Base-by-base conservation (phyloP, 2,888 invertebrate species). In the Eristalis intricaria region DNA sequence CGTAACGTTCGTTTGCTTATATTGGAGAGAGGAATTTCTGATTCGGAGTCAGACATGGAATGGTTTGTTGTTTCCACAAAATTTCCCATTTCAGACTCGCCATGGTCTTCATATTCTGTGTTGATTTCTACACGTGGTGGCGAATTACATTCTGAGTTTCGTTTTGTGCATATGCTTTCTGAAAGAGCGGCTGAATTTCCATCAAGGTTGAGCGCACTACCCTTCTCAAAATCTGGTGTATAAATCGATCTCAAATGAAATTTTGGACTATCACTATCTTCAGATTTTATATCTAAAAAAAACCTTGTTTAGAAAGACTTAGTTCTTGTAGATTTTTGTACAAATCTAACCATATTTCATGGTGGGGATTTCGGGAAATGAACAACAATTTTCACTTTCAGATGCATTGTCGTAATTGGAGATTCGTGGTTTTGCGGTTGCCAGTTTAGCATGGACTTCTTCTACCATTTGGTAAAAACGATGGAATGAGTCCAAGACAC, bases 391-490 rank as follows among this genome's bases (percentile, higher is more conserved):
- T 2, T 26, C 60, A 60, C 23, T 23, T 5, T 60, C 26, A 13
- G 60, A 60, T 13, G 50, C 50, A 8, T 50, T 50, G 26, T 58
- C 65, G 5, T 29, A 7, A 11, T 64, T 11, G 1, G 38, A 63
- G 40, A 1, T 19, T 26, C n/a, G n/a, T n/a, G n/a, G n/a, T 35
- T 69, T 76, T 0, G 65, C 5, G 3, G n/a, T 23, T 4, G n/a
- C 11, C 3, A 75, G 19, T 8, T 40, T 73, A 0, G 88, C 83
- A 22, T 92, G 90, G 3, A 90, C 88, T 1, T 88, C 82, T 43
- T 90, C 89, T 1, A 92, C 89, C 4, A 75, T 89, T 7, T 76
- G 60, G 50, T 91, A 92, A 86, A 91, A 92, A 15, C 84, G 89
- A 81, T 92, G 91, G 61, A 92, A 92, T 43, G 89, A 84, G 32